phyloP scores from a whole-genome alignment of 2,888 invertebrate species.

The Zeuzera pyrina region DNA sequence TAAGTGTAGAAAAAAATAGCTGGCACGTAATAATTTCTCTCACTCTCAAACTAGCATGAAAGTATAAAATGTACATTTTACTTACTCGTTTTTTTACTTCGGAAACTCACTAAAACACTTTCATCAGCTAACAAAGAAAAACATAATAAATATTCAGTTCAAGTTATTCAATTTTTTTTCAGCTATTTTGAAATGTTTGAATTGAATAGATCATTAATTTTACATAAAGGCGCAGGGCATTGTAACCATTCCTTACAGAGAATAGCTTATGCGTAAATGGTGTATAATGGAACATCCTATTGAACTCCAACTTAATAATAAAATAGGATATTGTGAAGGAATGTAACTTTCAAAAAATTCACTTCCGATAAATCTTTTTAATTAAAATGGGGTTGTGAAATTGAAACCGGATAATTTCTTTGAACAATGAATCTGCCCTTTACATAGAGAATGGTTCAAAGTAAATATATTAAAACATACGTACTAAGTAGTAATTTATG shows the following conservation, averaged over 20 bases:
- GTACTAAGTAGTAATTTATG: too few relatives aligned
- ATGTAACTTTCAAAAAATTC: slow-evolving; percentile 1
- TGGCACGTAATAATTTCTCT: too few relatives aligned
- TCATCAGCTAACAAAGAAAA: background rate
- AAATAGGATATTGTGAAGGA: slow-evolving; percentile 4
- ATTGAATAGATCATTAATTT: slow-evolving; percentile 9
- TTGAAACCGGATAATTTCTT: too few relatives aligned
- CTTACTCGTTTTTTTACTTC: too few relatives aligned
- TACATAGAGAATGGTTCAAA: too few relatives aligned
- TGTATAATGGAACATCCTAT: slow-evolving; percentile 7
- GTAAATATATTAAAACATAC: too few relatives aligned
- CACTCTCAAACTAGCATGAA: too few relatives aligned
- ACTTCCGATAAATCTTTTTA: slow-evolving; percentile 2
- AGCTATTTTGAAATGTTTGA: background rate
- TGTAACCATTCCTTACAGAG: slow-evolving; percentile 8
- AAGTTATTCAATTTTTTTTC: background rate
- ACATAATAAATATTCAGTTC: background rate
- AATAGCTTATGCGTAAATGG: slow-evolving; percentile 8
- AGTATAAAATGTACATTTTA: too few relatives aligned
- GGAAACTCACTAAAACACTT: too few relatives aligned
- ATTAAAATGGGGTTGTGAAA: background rate
- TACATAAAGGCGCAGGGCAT: slow-evolving; percentile 6
- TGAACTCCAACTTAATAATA: slow-evolving; percentile 11
- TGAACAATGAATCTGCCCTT: too few relatives aligned
- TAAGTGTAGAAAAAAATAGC: too few relatives aligned